Percentiles rank a stretch among this genome's conserved stretches.
These are phyloP conservation scores for Rotaria macrura DNA, from an alignment of 2,888 invertebrate species.

Conservation along the genomic window DNA sequence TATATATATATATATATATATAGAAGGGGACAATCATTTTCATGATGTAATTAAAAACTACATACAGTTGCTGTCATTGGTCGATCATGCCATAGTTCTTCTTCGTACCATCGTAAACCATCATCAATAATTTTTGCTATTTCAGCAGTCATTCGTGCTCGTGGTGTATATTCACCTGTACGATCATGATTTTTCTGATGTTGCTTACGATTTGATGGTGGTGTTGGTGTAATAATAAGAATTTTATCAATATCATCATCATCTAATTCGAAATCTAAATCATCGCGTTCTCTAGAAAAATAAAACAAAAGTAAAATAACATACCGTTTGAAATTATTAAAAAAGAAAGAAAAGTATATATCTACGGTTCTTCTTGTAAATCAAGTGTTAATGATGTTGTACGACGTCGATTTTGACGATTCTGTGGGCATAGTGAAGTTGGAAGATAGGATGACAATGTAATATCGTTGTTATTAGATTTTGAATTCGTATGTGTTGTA, in stretches of 20 bases:
- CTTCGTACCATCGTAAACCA: conserved; percentile 57
- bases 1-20: too few species aligned
- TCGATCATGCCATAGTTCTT: conserved; percentile 25
- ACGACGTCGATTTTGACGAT: neutral
- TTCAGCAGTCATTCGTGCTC: conserved; percentile 87
- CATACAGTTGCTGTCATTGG: neutral
- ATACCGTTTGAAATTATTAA: too few species aligned
- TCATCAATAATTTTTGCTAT: conserved; percentile 88
- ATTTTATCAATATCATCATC: conserved; percentile 84
- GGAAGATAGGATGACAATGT: neutral
- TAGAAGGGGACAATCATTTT: too few species aligned
- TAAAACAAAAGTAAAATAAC: neutral
- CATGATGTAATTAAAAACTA: neutral
- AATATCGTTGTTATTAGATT: neutral
- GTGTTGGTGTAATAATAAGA: conserved; percentile 78
- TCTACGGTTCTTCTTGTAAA: neutral
- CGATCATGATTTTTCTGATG: conserved; percentile 53
- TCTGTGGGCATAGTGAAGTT: neutral
- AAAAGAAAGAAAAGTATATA: too few species aligned
- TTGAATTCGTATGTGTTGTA: neutral
- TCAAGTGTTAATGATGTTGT: neutral
- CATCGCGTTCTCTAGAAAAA: conserved; percentile 37
- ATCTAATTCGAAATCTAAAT: conserved; percentile 72
- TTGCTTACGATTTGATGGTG: conserved; percentile 60
- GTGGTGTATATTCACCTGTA: conserved; percentile 51